Evolutionary conservation across 2,797 vertebrate species (phyloP).

Genomic region (Steatocranus sp.): DNA sequence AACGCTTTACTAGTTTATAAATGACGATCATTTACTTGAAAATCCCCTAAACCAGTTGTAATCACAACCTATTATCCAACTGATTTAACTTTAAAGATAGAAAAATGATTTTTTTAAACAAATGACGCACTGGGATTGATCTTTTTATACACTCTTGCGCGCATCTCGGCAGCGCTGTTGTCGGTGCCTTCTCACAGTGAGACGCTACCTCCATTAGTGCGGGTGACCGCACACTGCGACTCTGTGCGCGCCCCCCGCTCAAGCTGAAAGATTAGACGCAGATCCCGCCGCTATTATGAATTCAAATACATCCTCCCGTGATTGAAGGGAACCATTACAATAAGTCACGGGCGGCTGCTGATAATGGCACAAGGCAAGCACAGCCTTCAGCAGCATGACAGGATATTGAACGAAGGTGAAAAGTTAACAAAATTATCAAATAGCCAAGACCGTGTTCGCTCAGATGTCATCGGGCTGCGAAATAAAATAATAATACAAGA

Average conservation of each 20-base stretch:
- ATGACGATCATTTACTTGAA: background rate
- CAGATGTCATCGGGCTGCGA: slow-evolving; percentile 22
- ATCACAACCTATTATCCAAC: background rate
- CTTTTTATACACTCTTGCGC: background rate
- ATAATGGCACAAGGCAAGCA: slow-evolving; percentile 56
- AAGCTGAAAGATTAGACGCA: slow-evolving; percentile 60
- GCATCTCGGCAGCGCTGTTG: background rate
- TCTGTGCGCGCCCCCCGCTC: slow-evolving; percentile 35
- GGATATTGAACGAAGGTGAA: slow-evolving; percentile 65
- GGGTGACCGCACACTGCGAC: slow-evolving; percentile 49
- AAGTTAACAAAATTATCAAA: slow-evolving; percentile 70
- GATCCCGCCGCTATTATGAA: slow-evolving; percentile 68
- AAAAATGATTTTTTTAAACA: background rate
- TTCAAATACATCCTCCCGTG: slow-evolving; percentile 68
- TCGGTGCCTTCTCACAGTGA: slow-evolving; percentile 31
- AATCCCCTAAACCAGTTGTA: background rate
- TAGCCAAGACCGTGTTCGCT: slow-evolving; percentile 21
- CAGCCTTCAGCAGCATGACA: slow-evolving; percentile 56
- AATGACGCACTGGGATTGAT: background rate
- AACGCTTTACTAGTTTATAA: background rate
- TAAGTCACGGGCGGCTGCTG: slow-evolving; percentile 66
- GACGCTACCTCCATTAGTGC: slow-evolving; percentile 52
- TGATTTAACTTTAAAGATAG: slow-evolving; percentile 22
- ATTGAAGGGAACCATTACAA: slow-evolving; percentile 73
- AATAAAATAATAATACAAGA: slow-evolving; percentile 19